Conservation (phyloP, 53 echinoderm and acorn worm genomes). For the Luidia sarsii region DNA sequence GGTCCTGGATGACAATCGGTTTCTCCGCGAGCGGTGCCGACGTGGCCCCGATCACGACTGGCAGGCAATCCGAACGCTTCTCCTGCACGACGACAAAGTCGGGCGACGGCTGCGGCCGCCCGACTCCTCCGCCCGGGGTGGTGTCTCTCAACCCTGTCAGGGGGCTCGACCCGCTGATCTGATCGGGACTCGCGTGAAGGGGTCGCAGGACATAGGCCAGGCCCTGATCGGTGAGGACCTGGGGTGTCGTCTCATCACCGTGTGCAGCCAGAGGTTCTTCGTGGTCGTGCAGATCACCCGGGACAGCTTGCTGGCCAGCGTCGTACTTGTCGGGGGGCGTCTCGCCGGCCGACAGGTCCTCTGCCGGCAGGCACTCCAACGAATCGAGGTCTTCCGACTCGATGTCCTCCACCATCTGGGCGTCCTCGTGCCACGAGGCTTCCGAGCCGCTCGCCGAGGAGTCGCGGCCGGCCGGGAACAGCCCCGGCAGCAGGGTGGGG, state of each 20-base stretch:
- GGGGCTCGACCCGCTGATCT: slow-evolving; percentile 27
- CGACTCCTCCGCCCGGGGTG: slow-evolving; percentile 40
- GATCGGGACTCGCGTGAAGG: slow-evolving; percentile 10
- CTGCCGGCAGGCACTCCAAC: slow-evolving; percentile 2
- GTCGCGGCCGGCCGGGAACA: slow-evolving; percentile 7
- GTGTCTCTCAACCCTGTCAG: slow-evolving; percentile 20
- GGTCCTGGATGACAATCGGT: slow-evolving; percentile 70
- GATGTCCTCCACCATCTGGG: slow-evolving; percentile 23
- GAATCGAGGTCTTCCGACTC: slow-evolving; percentile 34
- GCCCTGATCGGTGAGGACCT: slow-evolving; percentile 60
- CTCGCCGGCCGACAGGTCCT: not conserved
- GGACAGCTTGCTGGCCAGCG: not conserved
- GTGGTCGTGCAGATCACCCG: not conserved
- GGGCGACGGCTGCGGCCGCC: slow-evolving; percentile 14
- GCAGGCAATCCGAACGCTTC: slow-evolving; percentile 22
- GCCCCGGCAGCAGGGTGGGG: slow-evolving; percentile 52
- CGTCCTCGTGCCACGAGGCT: not conserved
- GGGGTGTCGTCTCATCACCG: slow-evolving; percentile 10
- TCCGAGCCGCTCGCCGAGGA: not conserved
- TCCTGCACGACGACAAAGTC: slow-evolving; percentile 35
- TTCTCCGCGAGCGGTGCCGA: slow-evolving; percentile 1
- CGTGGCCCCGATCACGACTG: slow-evolving; percentile 21
- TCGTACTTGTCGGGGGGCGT: not conserved
- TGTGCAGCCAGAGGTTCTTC: slow-evolving; percentile 1
- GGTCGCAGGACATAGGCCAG: slow-evolving; percentile 57